A percentile compares a stretch with the other conserved stretches of the same genome.
Conservation (phyloP, 2,888 invertebrate species). For the Fragum sueziense region DNA sequence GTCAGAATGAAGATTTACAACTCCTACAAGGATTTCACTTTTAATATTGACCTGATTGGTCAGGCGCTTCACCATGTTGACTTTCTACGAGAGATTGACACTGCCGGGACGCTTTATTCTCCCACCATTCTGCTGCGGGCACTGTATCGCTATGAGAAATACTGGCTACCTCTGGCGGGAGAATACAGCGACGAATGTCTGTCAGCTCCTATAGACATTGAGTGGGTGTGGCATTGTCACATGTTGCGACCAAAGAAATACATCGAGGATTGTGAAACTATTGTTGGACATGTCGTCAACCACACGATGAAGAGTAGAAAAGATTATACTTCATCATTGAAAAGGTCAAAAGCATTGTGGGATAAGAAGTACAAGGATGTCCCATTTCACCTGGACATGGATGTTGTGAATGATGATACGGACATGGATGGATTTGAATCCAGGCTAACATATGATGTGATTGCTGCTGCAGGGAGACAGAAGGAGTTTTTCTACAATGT, state of each 20-base stretch:
- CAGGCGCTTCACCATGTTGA: slow-evolving; percentile 18
- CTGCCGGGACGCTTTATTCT: not conserved
- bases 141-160: slow-evolving; percentile 82
- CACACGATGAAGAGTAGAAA: slow-evolving; percentile 78
- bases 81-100: slow-evolving; percentile 4
- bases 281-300: slow-evolving; percentile 49
- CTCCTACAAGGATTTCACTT: not conserved
- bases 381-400: slow-evolving; percentile 65
- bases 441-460: slow-evolving; percentile 80
- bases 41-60: slow-evolving; percentile 3
- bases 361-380: slow-evolving; percentile 66
- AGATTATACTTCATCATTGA: slow-evolving; percentile 61
- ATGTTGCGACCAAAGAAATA: slow-evolving; percentile 78
- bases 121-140: not conserved
- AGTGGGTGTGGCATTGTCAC: slow-evolving; percentile 84
- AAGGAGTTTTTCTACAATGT: slow-evolving; percentile 83
- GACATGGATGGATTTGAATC: slow-evolving; percentile 29
- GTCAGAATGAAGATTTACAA: not conserved
- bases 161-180: slow-evolving; percentile 83
- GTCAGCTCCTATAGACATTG: slow-evolving; percentile 83
- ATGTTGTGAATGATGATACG: slow-evolving; percentile 26
- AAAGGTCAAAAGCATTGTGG: slow-evolving; percentile 68
- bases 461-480: slow-evolving; percentile 82
- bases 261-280: slow-evolving; percentile 69
- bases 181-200: slow-evolving; percentile 71